phyloP scores from a whole-genome alignment of 2,113 vertebrate genomes.

The Noctilio leporinus region DNA sequence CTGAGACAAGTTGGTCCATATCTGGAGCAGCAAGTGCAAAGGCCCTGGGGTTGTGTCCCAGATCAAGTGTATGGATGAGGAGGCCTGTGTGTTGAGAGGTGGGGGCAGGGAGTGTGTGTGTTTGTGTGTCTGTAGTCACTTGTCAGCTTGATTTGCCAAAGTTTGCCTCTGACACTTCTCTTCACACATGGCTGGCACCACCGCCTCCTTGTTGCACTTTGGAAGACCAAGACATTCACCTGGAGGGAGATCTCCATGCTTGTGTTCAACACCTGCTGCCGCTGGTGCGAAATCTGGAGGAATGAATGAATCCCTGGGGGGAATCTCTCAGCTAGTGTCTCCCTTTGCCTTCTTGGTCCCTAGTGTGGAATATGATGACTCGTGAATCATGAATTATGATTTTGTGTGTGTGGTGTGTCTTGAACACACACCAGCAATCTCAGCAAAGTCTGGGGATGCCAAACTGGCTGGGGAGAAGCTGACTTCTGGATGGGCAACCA shows the following conservation, averaged over 20 bases:
- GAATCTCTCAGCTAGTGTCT: not conserved
- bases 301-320: not conserved
- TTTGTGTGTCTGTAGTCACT: not conserved
- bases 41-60: not conserved
- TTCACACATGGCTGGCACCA: not conserved
- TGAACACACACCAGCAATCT: not conserved
- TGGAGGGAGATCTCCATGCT: not conserved
- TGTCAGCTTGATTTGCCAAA: not conserved
- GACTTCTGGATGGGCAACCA: not conserved
- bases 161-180: not conserved
- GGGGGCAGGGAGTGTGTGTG: too few species aligned
- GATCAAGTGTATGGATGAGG: not conserved
- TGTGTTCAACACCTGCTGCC: not conserved
- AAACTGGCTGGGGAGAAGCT: not conserved
- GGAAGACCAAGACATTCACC: not conserved
- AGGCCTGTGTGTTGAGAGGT: not conserved
- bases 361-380: not conserved
- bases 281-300: not conserved
- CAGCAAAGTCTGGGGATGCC: not conserved
- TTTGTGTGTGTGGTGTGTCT: not conserved
- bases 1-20: too few species aligned
- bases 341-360: not conserved
- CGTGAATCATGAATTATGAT: not conserved
- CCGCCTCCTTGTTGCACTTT: not conserved
- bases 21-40: not conserved